phyloP scores from a whole-genome alignment of 2,888 invertebrate genomes.

The Aethes cnicana region DNA sequence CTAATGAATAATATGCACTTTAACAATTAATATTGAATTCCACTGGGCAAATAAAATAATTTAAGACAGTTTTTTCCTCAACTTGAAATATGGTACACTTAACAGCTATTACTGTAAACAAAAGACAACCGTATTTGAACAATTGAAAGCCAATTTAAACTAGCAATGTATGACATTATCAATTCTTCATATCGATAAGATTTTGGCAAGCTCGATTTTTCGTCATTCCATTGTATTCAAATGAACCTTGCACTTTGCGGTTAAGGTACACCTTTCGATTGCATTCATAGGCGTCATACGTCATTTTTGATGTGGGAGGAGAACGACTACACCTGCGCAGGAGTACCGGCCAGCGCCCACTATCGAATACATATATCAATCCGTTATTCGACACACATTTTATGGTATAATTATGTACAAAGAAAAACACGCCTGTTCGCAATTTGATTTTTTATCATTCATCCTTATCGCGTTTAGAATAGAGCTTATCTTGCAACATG shows the following conservation, averaged over 20 bases:
- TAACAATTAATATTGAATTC: background rate
- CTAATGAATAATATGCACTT: too few species aligned
- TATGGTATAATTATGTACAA: conserved; percentile 43
- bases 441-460: conserved; percentile 1
- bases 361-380: conserved; percentile 61
- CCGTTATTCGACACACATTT: conserved; percentile 59
- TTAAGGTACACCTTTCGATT: background rate
- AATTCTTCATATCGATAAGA: conserved; percentile 10
- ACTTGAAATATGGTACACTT: background rate
- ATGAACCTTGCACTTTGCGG: background rate
- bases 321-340: conserved; percentile 61
- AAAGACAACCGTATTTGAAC: conserved; percentile 50
- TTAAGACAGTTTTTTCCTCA: background rate
- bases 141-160: conserved; percentile 50
- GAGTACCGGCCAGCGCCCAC: conserved; percentile 59
- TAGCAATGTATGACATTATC: background rate
- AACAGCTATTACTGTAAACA: conserved; percentile 41
- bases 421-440: conserved; percentile 40
- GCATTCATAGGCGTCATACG: background rate
- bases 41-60: too few species aligned
- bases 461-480: too few species aligned
- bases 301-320: conserved; percentile 31
- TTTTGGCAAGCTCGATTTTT: conserved; percentile 14
- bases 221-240: background rate
- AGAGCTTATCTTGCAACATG: too few species aligned